Conservation (phyloP, 2,888 invertebrate species). For the Pocota personata region DNA sequence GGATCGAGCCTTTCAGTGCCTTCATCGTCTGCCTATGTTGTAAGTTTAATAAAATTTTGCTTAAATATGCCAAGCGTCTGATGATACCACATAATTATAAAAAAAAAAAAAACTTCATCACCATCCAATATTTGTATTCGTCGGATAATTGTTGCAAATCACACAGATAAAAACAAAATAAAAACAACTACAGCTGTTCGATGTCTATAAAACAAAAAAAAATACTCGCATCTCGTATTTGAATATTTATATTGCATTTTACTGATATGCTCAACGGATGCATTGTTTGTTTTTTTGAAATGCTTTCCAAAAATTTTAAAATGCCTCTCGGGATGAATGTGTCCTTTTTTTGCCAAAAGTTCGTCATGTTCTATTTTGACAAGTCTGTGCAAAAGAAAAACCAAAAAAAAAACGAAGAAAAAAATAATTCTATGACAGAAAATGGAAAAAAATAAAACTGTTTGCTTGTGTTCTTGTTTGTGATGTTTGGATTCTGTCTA, state of each 20-base stretch:
- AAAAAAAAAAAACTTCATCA: conserved; percentile 39
- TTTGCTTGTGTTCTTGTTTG: conserved; percentile 67
- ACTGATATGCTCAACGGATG: conserved; percentile 34
- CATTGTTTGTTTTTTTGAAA: conserved; percentile 47
- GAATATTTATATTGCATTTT: conserved; percentile 63
- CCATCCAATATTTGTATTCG: conserved; percentile 50
- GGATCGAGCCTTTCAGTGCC: conserved; percentile 94
- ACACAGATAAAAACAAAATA: conserved; percentile 24
- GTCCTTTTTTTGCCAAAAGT: conserved; percentile 12
- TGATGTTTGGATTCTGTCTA: conserved; percentile 53
- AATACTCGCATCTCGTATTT: conserved; percentile 50
- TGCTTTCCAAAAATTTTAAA: conserved; percentile 35
- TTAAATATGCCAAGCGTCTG: conserved; percentile 50
- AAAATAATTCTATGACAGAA: conserved; percentile 14
- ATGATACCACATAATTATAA: conserved; percentile 21
- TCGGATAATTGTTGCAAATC: conserved; percentile 60
- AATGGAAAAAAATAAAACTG: conserved; percentile 29
- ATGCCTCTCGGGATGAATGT: conserved; percentile 29
- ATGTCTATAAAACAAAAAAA: conserved; percentile 37
- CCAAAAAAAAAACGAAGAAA: neutral
- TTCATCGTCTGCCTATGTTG: conserved; percentile 88
- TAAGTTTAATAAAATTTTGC: conserved; percentile 84
- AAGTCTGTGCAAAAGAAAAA: neutral
- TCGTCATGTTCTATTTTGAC: neutral
- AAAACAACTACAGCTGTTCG: conserved; percentile 48